A percentile compares a stretch with the other conserved stretches of the same genome.
These are phyloP conservation scores for Labeo catla DNA, from an alignment of 2,113 vertebrate species.

Conservation along the genomic window DNA sequence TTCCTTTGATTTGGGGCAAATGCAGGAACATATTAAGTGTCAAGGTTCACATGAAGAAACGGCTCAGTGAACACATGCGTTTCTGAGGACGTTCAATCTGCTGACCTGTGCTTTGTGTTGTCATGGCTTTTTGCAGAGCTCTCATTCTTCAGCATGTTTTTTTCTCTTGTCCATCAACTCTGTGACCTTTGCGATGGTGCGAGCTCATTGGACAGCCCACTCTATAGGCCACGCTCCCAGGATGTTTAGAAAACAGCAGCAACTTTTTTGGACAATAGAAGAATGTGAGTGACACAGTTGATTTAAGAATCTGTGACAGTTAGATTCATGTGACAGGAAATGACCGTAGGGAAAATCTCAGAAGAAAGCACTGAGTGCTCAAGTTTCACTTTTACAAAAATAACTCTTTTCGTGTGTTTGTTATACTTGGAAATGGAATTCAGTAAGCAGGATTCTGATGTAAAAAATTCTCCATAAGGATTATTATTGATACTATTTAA, in stretches of 20 bases:
- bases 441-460: too few species aligned
- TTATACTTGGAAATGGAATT: not conserved
- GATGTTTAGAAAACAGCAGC: constrained; percentile 22
- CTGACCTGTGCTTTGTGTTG: constrained; percentile 40
- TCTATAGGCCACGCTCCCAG: constrained; percentile 8
- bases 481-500: not conserved
- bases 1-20: not conserved
- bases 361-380: not conserved
- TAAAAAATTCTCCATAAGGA: too few species aligned
- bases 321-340: not conserved
- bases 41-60: constrained; percentile 22
- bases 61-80: not conserved
- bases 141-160: constrained; percentile 32
- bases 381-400: not conserved
- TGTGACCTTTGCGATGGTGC: not conserved
- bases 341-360: not conserved
- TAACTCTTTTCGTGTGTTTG: not conserved
- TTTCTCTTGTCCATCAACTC: constrained; percentile 29
- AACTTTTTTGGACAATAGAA: constrained; percentile 22
- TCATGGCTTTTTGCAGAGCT: constrained; percentile 28
- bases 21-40: constrained; percentile 2
- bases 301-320: constrained; percentile 1
- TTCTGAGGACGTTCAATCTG: constrained; percentile 20
- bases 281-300: not conserved
- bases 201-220: constrained; percentile 4